A percentile compares a stretch with the other conserved stretches of the same genome.
These are phyloP conservation scores for Piscicola geometra DNA, from an alignment of 2,888 invertebrate genomes.

Conservation along the genomic window DNA sequence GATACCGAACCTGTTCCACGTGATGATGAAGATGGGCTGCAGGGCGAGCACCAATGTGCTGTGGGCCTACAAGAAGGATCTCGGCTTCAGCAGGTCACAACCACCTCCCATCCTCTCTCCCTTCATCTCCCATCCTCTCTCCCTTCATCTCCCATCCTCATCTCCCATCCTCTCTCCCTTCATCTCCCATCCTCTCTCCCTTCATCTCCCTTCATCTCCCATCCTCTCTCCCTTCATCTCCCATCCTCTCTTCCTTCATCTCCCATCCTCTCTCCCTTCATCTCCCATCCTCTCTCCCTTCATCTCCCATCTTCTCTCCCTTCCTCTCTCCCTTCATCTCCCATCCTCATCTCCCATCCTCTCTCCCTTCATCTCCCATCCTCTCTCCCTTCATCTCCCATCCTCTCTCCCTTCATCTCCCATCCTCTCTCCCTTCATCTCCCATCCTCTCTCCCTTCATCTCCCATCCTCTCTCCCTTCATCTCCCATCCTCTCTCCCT, in stretches of 20 bases:
- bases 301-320: neutral
- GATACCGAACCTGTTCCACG: slow-evolving; percentile 78
- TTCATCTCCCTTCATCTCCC: neutral
- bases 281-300: neutral
- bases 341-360: neutral
- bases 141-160: neutral
- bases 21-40: slow-evolving; percentile 87
- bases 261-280: neutral
- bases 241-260: neutral
- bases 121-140: neutral
- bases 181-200: neutral
- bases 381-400: neutral
- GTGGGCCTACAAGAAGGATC: slow-evolving; percentile 97
- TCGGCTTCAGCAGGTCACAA: slow-evolving; percentile 74
- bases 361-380: neutral
- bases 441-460: neutral
- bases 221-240: neutral
- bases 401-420: neutral
- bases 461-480: neutral
- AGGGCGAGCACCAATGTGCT: slow-evolving; percentile 87
- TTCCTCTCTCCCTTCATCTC: neutral
- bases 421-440: too few species aligned
- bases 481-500: too few species aligned
- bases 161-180: neutral
- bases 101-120: neutral